These are phyloP conservation scores for Parazoanthus darwini DNA, from an alignment of 92 coral and sea anemone genomes.

Conservation along the genomic window DNA sequence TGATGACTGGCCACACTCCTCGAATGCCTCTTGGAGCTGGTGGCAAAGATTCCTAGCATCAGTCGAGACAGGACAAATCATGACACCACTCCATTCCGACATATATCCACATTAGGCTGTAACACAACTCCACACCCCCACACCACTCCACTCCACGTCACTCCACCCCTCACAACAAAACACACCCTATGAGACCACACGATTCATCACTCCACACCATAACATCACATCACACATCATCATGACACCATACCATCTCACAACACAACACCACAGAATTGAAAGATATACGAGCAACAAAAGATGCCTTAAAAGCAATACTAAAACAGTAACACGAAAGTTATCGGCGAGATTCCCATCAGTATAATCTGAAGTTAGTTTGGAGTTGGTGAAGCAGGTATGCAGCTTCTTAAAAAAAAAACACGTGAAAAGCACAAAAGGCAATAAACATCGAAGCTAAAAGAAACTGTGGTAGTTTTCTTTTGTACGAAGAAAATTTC, in stretches of 20 bases:
- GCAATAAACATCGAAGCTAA: too few species aligned
- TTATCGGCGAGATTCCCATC: neutral
- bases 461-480: too few species aligned
- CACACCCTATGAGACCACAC: neutral
- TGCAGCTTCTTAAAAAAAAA: too few species aligned
- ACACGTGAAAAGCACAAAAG: too few species aligned
- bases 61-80: neutral
- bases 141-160: neutral
- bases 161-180: too few species aligned
- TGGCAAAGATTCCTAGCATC: neutral
- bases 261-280: too few species aligned
- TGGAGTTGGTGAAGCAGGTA: too few species aligned
- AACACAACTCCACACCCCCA: neutral
- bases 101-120: neutral
- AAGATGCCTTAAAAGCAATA: neutral
- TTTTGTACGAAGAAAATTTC: too few species aligned
- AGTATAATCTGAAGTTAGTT: too few species aligned
- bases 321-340: neutral
- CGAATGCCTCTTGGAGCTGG: constrained; percentile 64
- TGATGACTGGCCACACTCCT: constrained; percentile 50
- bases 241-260: too few species aligned
- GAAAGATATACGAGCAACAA: neutral
- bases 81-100: neutral
- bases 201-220: neutral
- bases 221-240: neutral